phyloP scores from a whole-genome alignment of 2,888 invertebrate species.

The Cosmorhoe ocellata region DNA sequence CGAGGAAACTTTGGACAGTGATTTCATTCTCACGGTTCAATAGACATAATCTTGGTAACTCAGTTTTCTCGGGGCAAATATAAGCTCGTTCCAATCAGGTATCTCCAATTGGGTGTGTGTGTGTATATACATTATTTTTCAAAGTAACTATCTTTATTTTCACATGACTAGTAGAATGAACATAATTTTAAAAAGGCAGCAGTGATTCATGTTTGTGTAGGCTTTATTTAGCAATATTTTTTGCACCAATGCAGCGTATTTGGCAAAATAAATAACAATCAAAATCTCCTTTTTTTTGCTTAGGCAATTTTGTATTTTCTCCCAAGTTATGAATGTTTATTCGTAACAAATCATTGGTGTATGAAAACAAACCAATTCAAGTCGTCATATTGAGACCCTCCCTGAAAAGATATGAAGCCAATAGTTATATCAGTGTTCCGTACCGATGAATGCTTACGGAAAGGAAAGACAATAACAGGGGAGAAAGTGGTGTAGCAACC shows the following conservation, averaged over 20 bases:
- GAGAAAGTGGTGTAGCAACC: slow-evolving; percentile 48
- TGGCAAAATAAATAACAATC: too few relatives aligned
- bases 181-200: too few relatives aligned
- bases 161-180: too few relatives aligned
- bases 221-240: too few relatives aligned
- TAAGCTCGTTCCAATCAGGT: slow-evolving; percentile 39
- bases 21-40: slow-evolving; percentile 50
- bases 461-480: slow-evolving; percentile 53
- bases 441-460: slow-evolving; percentile 53
- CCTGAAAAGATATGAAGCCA: slow-evolving; percentile 52
- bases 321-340: slow-evolving; percentile 33
- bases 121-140: slow-evolving; percentile 1
- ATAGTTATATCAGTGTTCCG: slow-evolving; percentile 52
- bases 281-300: slow-evolving; percentile 2
- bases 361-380: slow-evolving; percentile 50
- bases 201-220: too few relatives aligned
- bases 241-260: too few relatives aligned
- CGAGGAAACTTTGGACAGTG: slow-evolving; percentile 41
- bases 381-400: slow-evolving; percentile 46
- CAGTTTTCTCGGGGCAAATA: slow-evolving; percentile 45
- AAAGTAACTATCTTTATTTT: background rate
- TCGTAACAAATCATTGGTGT: slow-evolving; percentile 41
- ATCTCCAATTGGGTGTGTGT: slow-evolving; percentile 15
- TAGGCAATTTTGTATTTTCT: slow-evolving; percentile 28
- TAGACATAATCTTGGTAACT: slow-evolving; percentile 50